Base-by-base conservation (phyloP, 2,888 invertebrate species). In the Unio delphinus region DNA sequence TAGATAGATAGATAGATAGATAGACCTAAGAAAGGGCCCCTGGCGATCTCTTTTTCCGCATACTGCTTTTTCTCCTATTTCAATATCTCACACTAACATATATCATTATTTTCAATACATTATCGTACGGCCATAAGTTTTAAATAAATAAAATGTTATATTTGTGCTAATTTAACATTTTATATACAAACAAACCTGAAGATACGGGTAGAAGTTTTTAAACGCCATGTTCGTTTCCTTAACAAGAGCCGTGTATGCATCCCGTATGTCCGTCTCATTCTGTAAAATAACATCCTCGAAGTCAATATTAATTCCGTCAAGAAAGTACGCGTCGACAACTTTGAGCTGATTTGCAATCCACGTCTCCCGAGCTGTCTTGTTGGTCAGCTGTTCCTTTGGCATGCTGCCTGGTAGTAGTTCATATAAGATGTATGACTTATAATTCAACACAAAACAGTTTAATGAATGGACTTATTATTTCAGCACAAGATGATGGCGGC, bases 291-390 rank as follows among this genome's bases (percentile, higher is more conserved):
- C 80, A 67, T 81, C 83, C 70, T 91, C 90, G 79, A 86, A 89
- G 75, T 90, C 90, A 62, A 90, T 80, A 76, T 91, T 90, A 30
- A 90, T 75, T 8, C 90, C 90, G 76, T 90, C 90, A 55, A 88
- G 77, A 68, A 78, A 85, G 58, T 86, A 77, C 2, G 79, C 64
- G 61, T 79, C 69, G 1, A 87, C 86, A 62, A 74, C 66, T 0
- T 73, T 55, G 26, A 89, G 66, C 67, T 85, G 81, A 20, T 79
- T 59, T 18, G 69, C 60, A 17, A 89, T 80, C 89, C 89, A 90
- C 8, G 65, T 54, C 18, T 74, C 34, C 54, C 88, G 75, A 1
- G 74, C 68, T 1, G 75, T 68, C 1, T 70, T 30, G 65, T 84
- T 81, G 7, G 81, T 80, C 23, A 88, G 68, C 18, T 84, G 72